Evolutionary conservation across 2,888 invertebrate species (phyloP).

Genomic region (Leptinotarsa haldemani): DNA sequence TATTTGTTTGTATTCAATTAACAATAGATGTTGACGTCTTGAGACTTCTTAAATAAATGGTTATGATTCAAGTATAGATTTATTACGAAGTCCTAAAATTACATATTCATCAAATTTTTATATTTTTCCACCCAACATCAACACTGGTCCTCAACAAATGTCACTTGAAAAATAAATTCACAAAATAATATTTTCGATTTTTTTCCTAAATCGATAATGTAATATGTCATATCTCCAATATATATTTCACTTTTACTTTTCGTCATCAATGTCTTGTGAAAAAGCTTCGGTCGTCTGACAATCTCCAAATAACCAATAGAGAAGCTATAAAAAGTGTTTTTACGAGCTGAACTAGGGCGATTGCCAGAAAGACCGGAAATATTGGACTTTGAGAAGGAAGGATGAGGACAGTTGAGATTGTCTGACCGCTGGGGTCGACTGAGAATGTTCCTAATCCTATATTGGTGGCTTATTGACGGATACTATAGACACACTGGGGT

Average conservation of each 20-base stretch:
- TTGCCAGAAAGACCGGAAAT: slow-evolving; percentile 51
- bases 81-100: no score
- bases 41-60: no score
- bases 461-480: slow-evolving; percentile 44
- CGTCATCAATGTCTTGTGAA: slow-evolving; percentile 36
- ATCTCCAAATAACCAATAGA: slow-evolving; percentile 51
- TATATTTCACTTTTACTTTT: slow-evolving; percentile 23
- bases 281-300: slow-evolving; percentile 42
- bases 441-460: slow-evolving; percentile 32
- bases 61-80: no score
- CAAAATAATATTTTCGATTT: no score
- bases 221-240: not conserved
- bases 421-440: slow-evolving; percentile 30
- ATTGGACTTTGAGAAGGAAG: slow-evolving; percentile 46
- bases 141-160: no score
- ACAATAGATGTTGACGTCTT: no score
- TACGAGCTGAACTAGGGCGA: slow-evolving; percentile 46
- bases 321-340: slow-evolving; percentile 53
- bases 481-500: slow-evolving; percentile 20
- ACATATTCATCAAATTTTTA: no score
- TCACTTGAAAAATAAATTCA: no score
- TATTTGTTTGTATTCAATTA: no score
- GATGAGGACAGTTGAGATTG: slow-evolving; percentile 36
- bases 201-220: not conserved
- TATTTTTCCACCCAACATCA: no score